phyloP scores from a whole-genome alignment of 2,797 vertebrate species.

The Liparis tanakae region DNA sequence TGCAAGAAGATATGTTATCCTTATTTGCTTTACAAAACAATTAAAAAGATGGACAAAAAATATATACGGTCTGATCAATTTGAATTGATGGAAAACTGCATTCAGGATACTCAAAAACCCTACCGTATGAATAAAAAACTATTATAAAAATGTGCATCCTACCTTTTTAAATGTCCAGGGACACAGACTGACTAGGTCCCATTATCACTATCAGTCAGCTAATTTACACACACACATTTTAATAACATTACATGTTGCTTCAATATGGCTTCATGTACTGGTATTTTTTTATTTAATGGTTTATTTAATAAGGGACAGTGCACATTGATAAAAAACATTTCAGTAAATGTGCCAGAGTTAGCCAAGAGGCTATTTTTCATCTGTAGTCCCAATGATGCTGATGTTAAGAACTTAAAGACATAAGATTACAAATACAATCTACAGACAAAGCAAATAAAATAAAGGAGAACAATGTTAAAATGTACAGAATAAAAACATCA shows the following conservation, averaged over 20 bases:
- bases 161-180: not conserved
- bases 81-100: not conserved
- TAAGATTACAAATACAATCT: no score
- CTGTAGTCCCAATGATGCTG: no score
- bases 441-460: no score
- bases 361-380: no score
- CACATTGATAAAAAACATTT: no score
- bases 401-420: no score
- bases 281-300: no score
- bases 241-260: slow-evolving; percentile 20
- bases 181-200: slow-evolving; percentile 38
- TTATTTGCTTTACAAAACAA: not conserved
- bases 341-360: no score
- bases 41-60: not conserved
- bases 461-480: no score
- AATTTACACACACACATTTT: slow-evolving; percentile 26
- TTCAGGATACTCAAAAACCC: not conserved
- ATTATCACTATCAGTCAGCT: slow-evolving; percentile 58
- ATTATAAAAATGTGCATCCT: not conserved
- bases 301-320: no score
- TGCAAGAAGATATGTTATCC: not conserved
- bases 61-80: not conserved
- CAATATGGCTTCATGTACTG: slow-evolving; percentile 52
- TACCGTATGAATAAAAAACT: not conserved
- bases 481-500: no score